Evolutionary conservation across 1,140 invertebrate genomes (phyloP).

Genomic region (Conus betulinus): DNA sequence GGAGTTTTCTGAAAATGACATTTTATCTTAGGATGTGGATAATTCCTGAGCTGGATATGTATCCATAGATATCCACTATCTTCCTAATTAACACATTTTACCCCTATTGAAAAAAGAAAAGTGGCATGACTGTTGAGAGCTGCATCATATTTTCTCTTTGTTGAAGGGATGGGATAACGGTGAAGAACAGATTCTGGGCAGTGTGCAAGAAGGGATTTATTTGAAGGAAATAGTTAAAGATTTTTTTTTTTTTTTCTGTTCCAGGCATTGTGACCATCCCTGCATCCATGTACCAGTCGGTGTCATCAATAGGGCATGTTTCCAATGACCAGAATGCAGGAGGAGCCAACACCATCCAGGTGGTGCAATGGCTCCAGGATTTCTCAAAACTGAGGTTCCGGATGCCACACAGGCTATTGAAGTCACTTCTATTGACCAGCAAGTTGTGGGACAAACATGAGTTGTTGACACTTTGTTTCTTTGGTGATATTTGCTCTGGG

Average conservation of each 20-base stretch:
- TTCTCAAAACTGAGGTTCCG: constrained; percentile 59
- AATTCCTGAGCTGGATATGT: no score
- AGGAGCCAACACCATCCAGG: constrained; percentile 47
- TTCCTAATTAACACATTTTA: no score
- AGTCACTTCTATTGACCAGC: constrained; percentile 57
- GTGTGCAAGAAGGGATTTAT: no score
- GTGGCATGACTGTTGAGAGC: no score
- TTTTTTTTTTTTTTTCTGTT: constrained; percentile 52
- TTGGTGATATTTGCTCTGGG: neutral
- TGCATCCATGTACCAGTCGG: constrained; percentile 97
- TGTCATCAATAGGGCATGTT: constrained; percentile 79
- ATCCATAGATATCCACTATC: no score
- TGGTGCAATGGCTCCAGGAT: constrained; percentile 57
- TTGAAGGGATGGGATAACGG: no score
- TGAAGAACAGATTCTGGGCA: no score
- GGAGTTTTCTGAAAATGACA: no score
- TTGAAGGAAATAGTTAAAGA: no score
- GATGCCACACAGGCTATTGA: constrained; percentile 68
- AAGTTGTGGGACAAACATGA: neutral
- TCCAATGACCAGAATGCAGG: neutral
- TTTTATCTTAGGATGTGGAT: no score
- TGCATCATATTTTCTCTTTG: no score
- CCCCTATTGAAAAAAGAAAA: no score
- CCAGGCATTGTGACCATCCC: constrained; percentile 95
- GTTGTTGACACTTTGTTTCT: neutral